Base-by-base conservation (phyloP, 2,888 invertebrate genomes). In the Diarsia mendica region DNA sequence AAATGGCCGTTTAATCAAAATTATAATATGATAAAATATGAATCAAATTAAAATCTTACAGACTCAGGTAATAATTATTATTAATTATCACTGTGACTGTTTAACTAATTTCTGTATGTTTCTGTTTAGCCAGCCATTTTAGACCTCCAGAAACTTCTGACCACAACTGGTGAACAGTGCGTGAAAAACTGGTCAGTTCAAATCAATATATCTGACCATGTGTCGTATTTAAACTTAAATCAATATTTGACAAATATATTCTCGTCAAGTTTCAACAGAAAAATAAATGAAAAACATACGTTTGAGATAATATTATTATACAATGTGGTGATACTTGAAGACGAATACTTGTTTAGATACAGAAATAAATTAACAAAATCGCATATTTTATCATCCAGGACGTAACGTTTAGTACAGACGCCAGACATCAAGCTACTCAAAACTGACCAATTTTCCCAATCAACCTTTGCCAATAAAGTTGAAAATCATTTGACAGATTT, bases 271-370 rank as follows among this genome's bases (percentile, higher is more conserved):
- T 65, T 11, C 48, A 80, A 73, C 70, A 66, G 63, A 80, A 84
- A 49, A 53, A 44, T 33, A 61, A 65, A 84, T 4, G 58, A 80
- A 72, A 72, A 72, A 72, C 58, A 67, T 82, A 28, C 64, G 48
- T 53, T 44, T n/a, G 66, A 80, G 66, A 79, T 83, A 82, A 61
- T 82, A 49, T 67, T 76, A 69, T 64, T 80, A 53, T 82, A 82
- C 84, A 72, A 69, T 69, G 0, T 65, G 70, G 55, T 66, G 67
- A 71, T 67, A 67, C 55, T 73, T 68, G 51, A 61, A 84, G 82
- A 58, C 44, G 39, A 61, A 49, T 60, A 28, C 2, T 49, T 55
- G 13, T 20, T 61, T 33, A 61, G 60, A 65, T 75, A 18, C 13
- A 55, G 55, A n/a, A n/a, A 44, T 10, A 77, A 67, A 76, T 28